Base-by-base conservation (phyloP, 2,113 vertebrate genomes). In the Tapirus terrestris region DNA sequence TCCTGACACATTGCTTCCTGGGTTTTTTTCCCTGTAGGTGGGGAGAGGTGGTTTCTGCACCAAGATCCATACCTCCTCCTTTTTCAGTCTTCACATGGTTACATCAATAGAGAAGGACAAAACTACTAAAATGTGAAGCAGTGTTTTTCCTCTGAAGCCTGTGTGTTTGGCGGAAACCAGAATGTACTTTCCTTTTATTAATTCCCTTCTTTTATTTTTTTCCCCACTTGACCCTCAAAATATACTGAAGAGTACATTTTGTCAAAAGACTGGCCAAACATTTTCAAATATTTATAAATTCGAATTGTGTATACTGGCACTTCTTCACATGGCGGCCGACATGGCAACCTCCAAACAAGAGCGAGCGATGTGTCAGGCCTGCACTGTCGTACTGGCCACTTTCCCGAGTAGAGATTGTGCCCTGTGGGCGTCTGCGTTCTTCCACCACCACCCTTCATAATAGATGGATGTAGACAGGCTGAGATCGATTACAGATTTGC, bases 381-480 rank as follows among this genome's bases (percentile, higher is more conserved):
- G 39, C 3, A 0, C 10, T 0, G 17, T 17, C 39, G 20, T 51
- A 0, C 53, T 25, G 16, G 39, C 20, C 14, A 14, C 36, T 45
- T 83, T n/a, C 29, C 76, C 5, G 20, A n/a, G 14, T 1, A 25
- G 51, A 23, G 51, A 17, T 0, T 36, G 8, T 31, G 20, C 65
- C 60, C 36, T 58, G 2, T 0, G 20, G 68, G 68, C 65, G 76
- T 14, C 73, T 53, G 75, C 23, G 10, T 61, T 91, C 67, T 21
- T 23, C 36, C 29, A 14, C 43, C n/a, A 0, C 5, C 6, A 1
- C 0, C 48, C 77, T 58, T 76, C 80, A 3, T 4, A 10, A 8
- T 1, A 29, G 10, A 17, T 25, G 0, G 43, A 1, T 9, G 29
- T 16, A 51, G 2, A 25, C 1, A 31, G 21, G 56, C 43, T 4